phyloP scores from a whole-genome alignment of 2,888 invertebrate genomes.

The Automeris io region DNA sequence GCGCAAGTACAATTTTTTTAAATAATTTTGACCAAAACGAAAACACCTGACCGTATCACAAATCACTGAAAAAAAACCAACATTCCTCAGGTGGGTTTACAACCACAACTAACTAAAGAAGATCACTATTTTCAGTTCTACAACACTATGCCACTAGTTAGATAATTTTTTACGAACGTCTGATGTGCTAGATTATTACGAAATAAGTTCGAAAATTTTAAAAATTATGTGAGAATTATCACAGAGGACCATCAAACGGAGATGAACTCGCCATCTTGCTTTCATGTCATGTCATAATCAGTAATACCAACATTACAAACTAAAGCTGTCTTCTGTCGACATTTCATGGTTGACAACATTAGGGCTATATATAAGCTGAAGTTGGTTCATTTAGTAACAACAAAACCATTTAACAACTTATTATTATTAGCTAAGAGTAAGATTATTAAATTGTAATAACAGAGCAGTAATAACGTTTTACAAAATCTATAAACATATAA shows the following conservation, averaged over 20 bases:
- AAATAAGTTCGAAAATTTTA: conserved; percentile 59
- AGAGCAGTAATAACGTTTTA: too few relatives aligned
- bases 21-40: conserved; percentile 67
- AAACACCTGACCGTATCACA: conserved; percentile 79
- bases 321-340: conserved; percentile 24
- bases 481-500: not conserved
- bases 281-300: conserved; percentile 66
- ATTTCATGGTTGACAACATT: conserved; percentile 40
- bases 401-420: too few relatives aligned
- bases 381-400: not conserved
- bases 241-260: conserved; percentile 69
- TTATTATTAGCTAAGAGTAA: too few relatives aligned
- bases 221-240: conserved; percentile 60
- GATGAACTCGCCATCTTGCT: conserved; percentile 77
- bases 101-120: conserved; percentile 48
- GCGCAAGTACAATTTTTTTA: conserved; percentile 73
- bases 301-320: conserved; percentile 46
- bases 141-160: conserved; percentile 45
- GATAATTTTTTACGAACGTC: conserved; percentile 37
- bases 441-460: too few relatives aligned
- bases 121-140: conserved; percentile 35
- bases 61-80: conserved; percentile 79
- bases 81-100: conserved; percentile 81
- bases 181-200: conserved; percentile 43
- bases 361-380: conserved; percentile 25